A percentile compares a stretch with the other conserved stretches of the same genome.
phyloP scores from a whole-genome alignment of 2,113 vertebrate genomes.

The Pelusios castaneus region DNA sequence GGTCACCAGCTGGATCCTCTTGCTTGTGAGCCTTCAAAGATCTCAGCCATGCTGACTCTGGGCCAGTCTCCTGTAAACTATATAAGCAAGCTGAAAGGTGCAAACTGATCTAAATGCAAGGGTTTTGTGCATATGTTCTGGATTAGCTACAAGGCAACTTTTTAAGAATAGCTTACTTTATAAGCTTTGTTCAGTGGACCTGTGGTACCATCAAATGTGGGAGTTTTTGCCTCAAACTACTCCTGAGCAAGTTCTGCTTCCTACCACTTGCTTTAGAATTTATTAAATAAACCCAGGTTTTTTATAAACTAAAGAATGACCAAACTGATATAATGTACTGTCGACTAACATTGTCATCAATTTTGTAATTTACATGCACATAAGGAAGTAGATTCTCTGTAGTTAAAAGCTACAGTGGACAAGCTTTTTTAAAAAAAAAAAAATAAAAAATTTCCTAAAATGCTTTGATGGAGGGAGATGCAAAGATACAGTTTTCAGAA shows the following conservation, averaged over 20 bases:
- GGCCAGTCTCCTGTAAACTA: neutral
- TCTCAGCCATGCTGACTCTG: neutral
- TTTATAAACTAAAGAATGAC: neutral
- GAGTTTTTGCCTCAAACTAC: neutral
- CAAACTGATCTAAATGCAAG: neutral
- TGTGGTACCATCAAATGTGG: neutral
- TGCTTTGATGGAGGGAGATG: neutral
- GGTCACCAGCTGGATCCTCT: conserved; percentile 6
- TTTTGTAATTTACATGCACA: no score
- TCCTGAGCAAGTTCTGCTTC: neutral
- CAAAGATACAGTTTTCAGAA: neutral
- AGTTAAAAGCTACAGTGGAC: neutral
- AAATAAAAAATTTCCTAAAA: neutral
- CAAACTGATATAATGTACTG: no score
- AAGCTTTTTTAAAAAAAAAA: neutral
- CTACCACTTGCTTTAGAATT: neutral
- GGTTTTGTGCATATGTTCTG: neutral
- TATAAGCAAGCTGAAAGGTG: neutral
- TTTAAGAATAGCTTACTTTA: neutral
- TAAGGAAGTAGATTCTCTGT: neutral
- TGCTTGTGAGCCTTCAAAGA: neutral
- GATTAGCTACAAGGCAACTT: neutral
- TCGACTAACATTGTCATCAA: no score
- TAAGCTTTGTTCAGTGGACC: neutral
- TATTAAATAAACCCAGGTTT: neutral